phyloP scores from a whole-genome alignment of 64 coral and sea anemone genomes.

The Dendronephthya gigantea region DNA sequence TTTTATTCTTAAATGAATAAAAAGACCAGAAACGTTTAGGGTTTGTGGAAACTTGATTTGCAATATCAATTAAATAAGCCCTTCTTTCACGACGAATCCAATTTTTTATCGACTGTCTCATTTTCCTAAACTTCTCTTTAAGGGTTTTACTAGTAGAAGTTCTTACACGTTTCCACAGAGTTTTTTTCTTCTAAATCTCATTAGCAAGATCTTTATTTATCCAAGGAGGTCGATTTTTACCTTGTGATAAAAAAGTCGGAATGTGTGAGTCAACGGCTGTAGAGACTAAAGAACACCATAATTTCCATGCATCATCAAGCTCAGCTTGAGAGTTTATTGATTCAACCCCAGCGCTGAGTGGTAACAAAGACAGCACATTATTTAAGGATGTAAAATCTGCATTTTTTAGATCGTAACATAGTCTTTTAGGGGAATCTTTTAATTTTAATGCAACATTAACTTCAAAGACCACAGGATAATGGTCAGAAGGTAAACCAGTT shows the following conservation, averaged over 20 bases:
- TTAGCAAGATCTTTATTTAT: constrained; percentile 27
- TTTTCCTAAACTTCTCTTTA: background rate
- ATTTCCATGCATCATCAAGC: constrained; percentile 26
- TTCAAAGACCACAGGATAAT: constrained; percentile 39
- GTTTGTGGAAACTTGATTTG: too few species aligned
- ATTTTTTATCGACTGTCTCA: background rate
- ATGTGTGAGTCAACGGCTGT: constrained; percentile 23
- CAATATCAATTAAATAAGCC: too few species aligned
- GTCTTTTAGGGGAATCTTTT: constrained; percentile 19
- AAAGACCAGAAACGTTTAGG: too few species aligned
- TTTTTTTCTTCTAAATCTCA: background rate
- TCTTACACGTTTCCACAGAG: background rate
- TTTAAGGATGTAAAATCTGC: constrained; percentile 27
- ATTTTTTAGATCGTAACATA: constrained; percentile 19
- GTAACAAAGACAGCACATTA: constrained; percentile 14
- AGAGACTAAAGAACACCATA: constrained; percentile 31
- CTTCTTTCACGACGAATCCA: background rate
- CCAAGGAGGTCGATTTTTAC: constrained; percentile 24
- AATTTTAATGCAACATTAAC: constrained; percentile 22
- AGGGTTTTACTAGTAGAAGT: background rate
- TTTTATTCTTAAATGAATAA: too few species aligned
- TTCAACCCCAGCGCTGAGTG: constrained; percentile 35
- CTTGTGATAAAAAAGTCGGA: constrained; percentile 7
- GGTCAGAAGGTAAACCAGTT: constrained; percentile 38
- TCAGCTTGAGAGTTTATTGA: constrained; percentile 25